These are phyloP conservation scores for Petrocephalus zakoni DNA, from an alignment of 2,113 vertebrate genomes.

Conservation along the genomic window DNA sequence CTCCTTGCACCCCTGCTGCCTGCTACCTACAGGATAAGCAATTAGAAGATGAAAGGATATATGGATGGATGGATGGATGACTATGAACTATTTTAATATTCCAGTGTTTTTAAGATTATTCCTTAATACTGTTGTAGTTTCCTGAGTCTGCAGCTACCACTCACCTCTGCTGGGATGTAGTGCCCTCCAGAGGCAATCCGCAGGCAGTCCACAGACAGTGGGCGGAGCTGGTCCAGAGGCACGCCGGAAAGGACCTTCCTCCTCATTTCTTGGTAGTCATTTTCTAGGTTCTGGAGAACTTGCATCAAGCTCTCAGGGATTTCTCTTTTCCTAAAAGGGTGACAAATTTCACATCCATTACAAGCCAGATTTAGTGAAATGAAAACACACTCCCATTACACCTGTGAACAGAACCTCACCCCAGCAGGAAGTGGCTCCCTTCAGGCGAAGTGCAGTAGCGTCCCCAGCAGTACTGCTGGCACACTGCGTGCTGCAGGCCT, in stretches of 20 bases:
- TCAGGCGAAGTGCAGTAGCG: constrained; percentile 32
- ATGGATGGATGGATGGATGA: no score
- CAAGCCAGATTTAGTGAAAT: not conserved
- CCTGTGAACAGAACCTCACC: constrained; percentile 19
- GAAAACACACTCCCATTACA: not conserved
- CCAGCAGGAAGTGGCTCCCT: constrained; percentile 1
- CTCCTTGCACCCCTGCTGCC: no score
- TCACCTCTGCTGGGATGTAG: constrained; percentile 35
- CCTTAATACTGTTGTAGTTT: no score
- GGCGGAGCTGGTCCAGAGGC: constrained; percentile 46
- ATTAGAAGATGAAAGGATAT: no score
- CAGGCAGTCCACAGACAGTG: constrained; percentile 45
- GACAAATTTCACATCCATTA: not conserved
- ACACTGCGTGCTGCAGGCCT: constrained; percentile 50
- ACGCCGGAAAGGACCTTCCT: constrained; percentile 44
- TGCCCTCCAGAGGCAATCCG: not conserved
- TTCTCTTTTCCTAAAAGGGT: constrained; percentile 28
- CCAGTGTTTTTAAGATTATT: no score
- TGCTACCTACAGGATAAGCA: no score
- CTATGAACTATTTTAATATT: no score
- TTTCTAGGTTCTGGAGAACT: constrained; percentile 45
- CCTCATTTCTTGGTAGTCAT: constrained; percentile 46
- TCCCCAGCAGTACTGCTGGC: constrained; percentile 53
- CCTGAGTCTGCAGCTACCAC: not conserved
- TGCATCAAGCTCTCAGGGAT: constrained; percentile 26